Conservation (phyloP, 2,113 vertebrate genomes). For the Psittacara wagleri region DNA sequence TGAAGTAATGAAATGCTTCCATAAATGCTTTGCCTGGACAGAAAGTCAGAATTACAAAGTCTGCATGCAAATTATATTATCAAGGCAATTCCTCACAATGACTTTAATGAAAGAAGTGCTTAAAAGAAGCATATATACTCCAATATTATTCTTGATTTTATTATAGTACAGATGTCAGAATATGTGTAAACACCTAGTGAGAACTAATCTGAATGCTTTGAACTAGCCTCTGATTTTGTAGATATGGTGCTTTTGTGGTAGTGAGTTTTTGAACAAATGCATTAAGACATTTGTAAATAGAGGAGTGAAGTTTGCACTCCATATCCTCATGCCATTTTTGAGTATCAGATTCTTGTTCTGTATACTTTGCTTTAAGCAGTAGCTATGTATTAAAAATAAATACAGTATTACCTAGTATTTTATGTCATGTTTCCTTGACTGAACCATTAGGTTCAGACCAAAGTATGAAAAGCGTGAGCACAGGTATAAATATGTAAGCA, state of each 20-base stretch:
- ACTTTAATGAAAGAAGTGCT: not conserved
- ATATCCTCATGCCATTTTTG: not conserved
- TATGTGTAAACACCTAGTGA: not conserved
- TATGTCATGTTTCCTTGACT: not conserved
- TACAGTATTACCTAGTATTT: not conserved
- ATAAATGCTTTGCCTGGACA: not conserved
- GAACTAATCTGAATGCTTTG: not conserved
- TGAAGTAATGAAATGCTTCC: conserved; percentile 40
- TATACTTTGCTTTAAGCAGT: not conserved
- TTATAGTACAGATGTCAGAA: not conserved
- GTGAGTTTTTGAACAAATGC: not conserved
- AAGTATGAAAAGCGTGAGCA: not conserved
- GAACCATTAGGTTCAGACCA: not conserved
- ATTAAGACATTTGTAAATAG: not conserved
- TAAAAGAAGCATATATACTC: not conserved
- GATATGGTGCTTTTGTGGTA: not conserved
- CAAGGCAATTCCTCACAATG: not conserved
- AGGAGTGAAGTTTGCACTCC: rapidly evolving
- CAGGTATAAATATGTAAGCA: not conserved
- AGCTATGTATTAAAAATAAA: not conserved
- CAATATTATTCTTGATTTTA: not conserved
- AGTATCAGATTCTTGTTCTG: not conserved
- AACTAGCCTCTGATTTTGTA: not conserved
- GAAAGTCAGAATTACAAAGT: not conserved
- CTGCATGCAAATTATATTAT: not conserved